Base-by-base conservation (phyloP, 2,113 vertebrate species). In the Pseudorasbora parva region DNA sequence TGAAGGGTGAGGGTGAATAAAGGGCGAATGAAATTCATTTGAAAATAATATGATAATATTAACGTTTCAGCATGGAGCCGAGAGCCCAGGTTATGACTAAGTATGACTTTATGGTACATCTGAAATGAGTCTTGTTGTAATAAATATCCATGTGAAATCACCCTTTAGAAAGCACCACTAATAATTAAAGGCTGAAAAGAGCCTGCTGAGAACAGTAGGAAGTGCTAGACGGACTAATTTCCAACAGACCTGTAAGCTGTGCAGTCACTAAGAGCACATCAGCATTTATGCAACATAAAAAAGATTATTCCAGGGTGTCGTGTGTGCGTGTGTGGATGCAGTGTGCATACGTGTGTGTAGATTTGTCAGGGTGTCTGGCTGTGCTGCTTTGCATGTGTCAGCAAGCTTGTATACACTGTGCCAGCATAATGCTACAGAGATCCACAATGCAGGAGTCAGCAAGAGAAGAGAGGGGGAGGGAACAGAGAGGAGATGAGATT, bases 371-470 rank as follows among this genome's bases (percentile, higher is more conserved):
- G 66, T 78, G 82, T 82, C 77, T 71, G 86, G 86, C 82, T 76
- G 86, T 85, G 88, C 85, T 80, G 81, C 30, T 78, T 78, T 78
- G 60, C 77, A 86, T 84, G 68, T 87, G 82, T 60, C 23, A 90
- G 86, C 83, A 88, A 83, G 80, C 86, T 88, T 88, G 69, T 84
- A 59, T 87, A 77, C 82, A 85, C 84, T 72, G 49, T 75, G 73
- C 78, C 69, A 43, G 74, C 83, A 86, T 84, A 88, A 88, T 90
- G 88, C 86, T 66, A 84, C 82, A 91, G 87, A 90, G 88, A 85
- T 27, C 85, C 82, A 88, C 90, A 91, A 91, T 60, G 23, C 89
- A 89, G 88, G 85, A 84, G 85, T 84, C 71, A 78, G 88, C 71
- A 84, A 54, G 68, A 77, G 33, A 78, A 72, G 66, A 79, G 17